phyloP scores from a whole-genome alignment of 1,140 invertebrate genomes.

The Brachionus rubens region DNA sequence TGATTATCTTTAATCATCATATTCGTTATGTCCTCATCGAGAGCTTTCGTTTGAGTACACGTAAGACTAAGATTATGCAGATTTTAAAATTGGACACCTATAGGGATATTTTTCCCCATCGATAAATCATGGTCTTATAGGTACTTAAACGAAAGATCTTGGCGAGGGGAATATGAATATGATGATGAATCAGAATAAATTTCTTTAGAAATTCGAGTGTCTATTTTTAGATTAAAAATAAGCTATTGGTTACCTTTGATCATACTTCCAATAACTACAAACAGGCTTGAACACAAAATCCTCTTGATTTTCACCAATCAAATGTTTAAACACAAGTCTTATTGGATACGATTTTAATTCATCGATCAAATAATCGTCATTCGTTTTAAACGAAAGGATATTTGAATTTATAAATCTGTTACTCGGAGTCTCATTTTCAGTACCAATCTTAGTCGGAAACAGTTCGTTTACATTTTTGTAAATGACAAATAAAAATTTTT shows the following conservation, averaged over 20 bases:
- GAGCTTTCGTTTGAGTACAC: too few species aligned
- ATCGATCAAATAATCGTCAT: neutral
- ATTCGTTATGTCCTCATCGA: too few species aligned
- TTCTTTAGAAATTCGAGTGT: neutral
- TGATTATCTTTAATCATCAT: too few species aligned
- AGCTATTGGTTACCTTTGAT: neutral
- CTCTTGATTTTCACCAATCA: neutral
- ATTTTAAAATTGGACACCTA: too few species aligned
- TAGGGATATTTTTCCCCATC: too few species aligned
- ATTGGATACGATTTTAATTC: neutral
- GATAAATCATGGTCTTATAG: too few species aligned
- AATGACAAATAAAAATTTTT: constrained; percentile 39
- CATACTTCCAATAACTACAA: constrained; percentile 21
- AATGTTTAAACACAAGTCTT: constrained; percentile 17
- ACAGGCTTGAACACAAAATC: neutral
- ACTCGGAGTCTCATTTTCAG: neutral
- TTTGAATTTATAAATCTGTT: constrained; percentile 33
- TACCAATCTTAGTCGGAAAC: neutral
- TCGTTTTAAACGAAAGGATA: constrained; percentile 29
- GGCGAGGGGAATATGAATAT: too few species aligned
- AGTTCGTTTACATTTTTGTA: constrained; percentile 21
- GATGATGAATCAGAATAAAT: too few species aligned
- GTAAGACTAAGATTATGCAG: too few species aligned
- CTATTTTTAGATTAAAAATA: neutral
- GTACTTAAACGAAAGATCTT: too few species aligned